phyloP scores from a whole-genome alignment of 2,113 vertebrate species.

The Argyrosomus japonicus region DNA sequence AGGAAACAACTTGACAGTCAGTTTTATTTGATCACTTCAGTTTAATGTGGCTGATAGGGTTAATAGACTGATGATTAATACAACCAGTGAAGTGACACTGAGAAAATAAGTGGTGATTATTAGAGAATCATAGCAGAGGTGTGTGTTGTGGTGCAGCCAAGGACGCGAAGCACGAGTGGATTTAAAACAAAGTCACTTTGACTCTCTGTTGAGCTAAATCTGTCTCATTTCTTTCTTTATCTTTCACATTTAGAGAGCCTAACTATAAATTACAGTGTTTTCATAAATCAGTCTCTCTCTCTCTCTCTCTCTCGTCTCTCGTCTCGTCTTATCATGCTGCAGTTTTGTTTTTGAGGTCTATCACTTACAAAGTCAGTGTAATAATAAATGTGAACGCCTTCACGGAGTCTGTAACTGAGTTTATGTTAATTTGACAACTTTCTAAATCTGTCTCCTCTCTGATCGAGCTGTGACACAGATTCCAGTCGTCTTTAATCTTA shows the following conservation, averaged over 20 bases:
- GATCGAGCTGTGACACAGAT: constrained; percentile 73
- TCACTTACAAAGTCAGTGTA: constrained; percentile 55
- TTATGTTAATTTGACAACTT: constrained; percentile 75
- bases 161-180: constrained; percentile 22
- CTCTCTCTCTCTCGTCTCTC: no score
- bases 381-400: constrained; percentile 57
- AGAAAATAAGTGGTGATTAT: constrained; percentile 17
- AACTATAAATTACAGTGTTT: constrained; percentile 53
- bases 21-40: not conserved
- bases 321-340: constrained; percentile 46
- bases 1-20: not conserved
- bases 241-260: constrained; percentile 45
- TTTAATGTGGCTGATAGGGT: constrained; percentile 2
- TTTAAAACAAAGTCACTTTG: constrained; percentile 59
- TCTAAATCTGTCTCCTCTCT: constrained; percentile 70
- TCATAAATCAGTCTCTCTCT: constrained; percentile 50
- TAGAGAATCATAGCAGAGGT: constrained; percentile 1
- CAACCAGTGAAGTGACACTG: constrained; percentile 11
- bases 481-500: constrained; percentile 75
- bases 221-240: constrained; percentile 44
- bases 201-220: constrained; percentile 39
- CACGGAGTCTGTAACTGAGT: constrained; percentile 53
- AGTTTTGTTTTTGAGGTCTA: constrained; percentile 49
- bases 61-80: constrained; percentile 25
- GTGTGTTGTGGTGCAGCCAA: constrained; percentile 27